Base-by-base conservation (phyloP, 1,140 invertebrate species). In the Saxidomus purpurata region DNA sequence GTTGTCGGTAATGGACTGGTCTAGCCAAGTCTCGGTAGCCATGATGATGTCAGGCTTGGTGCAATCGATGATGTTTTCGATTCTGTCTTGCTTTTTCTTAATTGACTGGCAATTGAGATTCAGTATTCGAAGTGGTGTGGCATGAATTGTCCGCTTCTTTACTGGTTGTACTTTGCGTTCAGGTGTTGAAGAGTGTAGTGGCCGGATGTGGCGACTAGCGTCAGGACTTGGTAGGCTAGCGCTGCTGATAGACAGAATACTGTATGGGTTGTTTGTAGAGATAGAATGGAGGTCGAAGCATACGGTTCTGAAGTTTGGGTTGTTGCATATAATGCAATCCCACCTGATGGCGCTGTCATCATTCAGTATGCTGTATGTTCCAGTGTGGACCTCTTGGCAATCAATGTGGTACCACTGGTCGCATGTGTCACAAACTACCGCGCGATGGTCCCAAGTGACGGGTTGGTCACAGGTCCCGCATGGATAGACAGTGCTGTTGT, bases 21-120 rank as follows among this genome's bases (percentile, higher is more conserved):
- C 87, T 69, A 88, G 36, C 79, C 88, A 91, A 15, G 89, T 90
- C 83, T 92, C 91, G 38, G 91, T 91, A n/a, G 80, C 82, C 36
- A 89, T 74, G 19, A 90, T 71, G 36, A 91, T 87, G 61, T 91
- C 81, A 3, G 90, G 86, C 77, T 91, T 91, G 15, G 76, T 81
- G 59, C 86, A 49, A 4, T 81, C 80, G 47, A 91, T 74, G 22
- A 90, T 36, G 63, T 89, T 84, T 38, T 87, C 76, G 25, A 85
- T 71, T 28, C 43, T 22, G n/a, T 82, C 61, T 85, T 89, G 87
- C 67, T 92, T 91, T 8, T 86, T 76, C 76, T 79, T 87, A 17
- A 89, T 79, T 40, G 79, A 90, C 28, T 88, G 87, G 47, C 89
- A 87, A 67, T 91, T 91, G 4, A 92, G 61, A 63, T 91, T 92